Conservation (phyloP, 2,113 vertebrate genomes). For the Phalacrocorax aristotelis region DNA sequence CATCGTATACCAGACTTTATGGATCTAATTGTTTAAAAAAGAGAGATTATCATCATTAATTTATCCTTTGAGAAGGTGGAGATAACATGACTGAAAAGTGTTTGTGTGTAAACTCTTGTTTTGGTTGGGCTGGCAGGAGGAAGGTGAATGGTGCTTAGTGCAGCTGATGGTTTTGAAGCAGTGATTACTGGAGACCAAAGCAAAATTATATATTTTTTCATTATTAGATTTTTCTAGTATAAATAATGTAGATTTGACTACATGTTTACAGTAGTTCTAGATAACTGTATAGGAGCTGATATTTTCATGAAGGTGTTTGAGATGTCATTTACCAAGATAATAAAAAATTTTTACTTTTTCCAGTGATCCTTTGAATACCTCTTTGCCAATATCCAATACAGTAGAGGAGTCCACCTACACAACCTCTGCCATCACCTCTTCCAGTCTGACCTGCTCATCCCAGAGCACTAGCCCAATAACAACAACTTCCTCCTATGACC, state of each 20-base stretch:
- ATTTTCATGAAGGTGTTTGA: not conserved
- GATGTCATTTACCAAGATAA: not conserved
- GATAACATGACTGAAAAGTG: not conserved
- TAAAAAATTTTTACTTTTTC: conserved; percentile 57
- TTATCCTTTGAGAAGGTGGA: not conserved
- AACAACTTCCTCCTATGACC: conserved; percentile 75
- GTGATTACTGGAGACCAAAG: not conserved
- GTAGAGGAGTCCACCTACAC: conserved; percentile 74
- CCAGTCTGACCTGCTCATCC: conserved; percentile 71
- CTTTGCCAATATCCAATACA: conserved; percentile 77
- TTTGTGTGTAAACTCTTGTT: not conserved
- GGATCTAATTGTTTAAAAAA: not conserved
- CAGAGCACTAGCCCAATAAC: conserved; percentile 70
- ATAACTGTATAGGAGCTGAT: not conserved
- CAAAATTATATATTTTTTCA: not conserved
- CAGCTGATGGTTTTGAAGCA: not conserved
- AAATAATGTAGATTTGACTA: not conserved
- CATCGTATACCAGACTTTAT: not conserved
- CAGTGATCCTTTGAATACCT: conserved; percentile 80
- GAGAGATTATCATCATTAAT: not conserved
- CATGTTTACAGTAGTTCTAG: not conserved
- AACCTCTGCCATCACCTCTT: conserved; percentile 73
- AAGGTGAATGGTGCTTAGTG: not conserved
- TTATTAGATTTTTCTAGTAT: not conserved
- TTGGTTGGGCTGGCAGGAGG: not conserved